Base-by-base conservation (phyloP, 92 coral and sea anemone genomes). In the Umimayanthus chanpuru region DNA sequence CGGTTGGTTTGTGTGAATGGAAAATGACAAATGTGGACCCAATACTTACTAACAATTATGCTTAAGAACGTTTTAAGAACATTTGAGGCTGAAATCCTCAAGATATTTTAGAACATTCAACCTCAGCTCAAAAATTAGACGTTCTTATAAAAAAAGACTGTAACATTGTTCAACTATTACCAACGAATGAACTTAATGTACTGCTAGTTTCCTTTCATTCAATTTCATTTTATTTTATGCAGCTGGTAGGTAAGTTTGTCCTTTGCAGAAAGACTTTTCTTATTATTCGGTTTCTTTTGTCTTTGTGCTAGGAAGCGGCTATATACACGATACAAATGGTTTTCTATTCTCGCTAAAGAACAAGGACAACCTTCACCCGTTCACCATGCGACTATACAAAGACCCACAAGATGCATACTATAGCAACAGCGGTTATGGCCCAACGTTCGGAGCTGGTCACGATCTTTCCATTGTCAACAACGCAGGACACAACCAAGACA, bases 261-360 rank as follows among this genome's bases (percentile, higher is more conserved):
- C 16, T 50, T 50, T 50, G 49, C 49, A 44, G 49, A 4, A 4
- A 8, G 56, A 50, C 56, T 10, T 50, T 61, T 14, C 67, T 61
- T 61, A 18, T 61, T 20, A 18, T 3, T 61, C 67, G 6, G 25
- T 14, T 11, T 61, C 2, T 20, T 2, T 61, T 61, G 0, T 61
- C 67, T 61, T 61, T 61, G 67, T 61, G 25, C 67, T 20, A 61
- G 67, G 67, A 18, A 61, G 12, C 25, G 23, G 25, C 20, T 21
- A 61, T 2, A 61, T 50, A 10, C 56, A 12, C n/a, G 67, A 61
- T 21, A 61, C 67, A 61, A 73, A 73, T 73, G 77, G 41, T 12
- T 73, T 73, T 4, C 56, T 76, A 20, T 76, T 76, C 29, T 38
- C 80, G 26, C 44, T 76, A n/a, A 76, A 76, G 80, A 76, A 76